Percentiles rank a stretch among this genome's conserved stretches.
phyloP scores from a whole-genome alignment of 2,797 vertebrate species.

The Echiichthys vipera region DNA sequence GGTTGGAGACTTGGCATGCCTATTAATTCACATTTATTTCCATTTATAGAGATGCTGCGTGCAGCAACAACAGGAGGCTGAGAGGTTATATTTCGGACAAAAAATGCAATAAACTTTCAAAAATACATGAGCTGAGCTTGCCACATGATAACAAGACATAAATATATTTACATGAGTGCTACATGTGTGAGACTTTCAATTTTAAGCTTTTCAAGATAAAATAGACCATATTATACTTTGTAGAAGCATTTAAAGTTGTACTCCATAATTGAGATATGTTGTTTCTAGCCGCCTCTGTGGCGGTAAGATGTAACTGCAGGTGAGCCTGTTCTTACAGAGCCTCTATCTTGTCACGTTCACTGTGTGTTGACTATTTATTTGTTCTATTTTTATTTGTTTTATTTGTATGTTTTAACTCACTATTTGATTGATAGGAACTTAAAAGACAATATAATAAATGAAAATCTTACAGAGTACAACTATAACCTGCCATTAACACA shows the following conservation, averaged over 20 bases:
- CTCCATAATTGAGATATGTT: too few relatives aligned
- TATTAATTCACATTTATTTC: constrained; percentile 12
- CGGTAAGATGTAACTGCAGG: too few relatives aligned
- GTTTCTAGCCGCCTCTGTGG: too few relatives aligned
- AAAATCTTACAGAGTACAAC: too few relatives aligned
- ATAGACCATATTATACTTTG: neutral
- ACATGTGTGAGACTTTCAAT: neutral
- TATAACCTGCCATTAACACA: neutral
- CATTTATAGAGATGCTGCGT: constrained; percentile 22
- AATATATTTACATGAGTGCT: neutral
- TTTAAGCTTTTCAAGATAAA: neutral
- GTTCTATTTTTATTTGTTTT: too few relatives aligned
- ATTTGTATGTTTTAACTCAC: too few relatives aligned
- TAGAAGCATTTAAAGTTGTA: neutral
- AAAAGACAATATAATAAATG: too few relatives aligned
- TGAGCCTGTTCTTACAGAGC: too few relatives aligned
- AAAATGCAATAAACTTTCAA: neutral
- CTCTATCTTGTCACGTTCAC: too few relatives aligned
- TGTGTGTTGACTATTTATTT: too few relatives aligned
- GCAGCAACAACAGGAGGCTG: constrained; percentile 14
- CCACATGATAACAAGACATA: neutral
- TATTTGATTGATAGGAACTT: too few relatives aligned
- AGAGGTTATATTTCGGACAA: constrained; percentile 5
- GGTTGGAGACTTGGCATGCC: neutral
- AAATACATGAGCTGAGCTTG: neutral